Conservation (phyloP, 2,797 vertebrate species). For the Mus minutoides region DNA sequence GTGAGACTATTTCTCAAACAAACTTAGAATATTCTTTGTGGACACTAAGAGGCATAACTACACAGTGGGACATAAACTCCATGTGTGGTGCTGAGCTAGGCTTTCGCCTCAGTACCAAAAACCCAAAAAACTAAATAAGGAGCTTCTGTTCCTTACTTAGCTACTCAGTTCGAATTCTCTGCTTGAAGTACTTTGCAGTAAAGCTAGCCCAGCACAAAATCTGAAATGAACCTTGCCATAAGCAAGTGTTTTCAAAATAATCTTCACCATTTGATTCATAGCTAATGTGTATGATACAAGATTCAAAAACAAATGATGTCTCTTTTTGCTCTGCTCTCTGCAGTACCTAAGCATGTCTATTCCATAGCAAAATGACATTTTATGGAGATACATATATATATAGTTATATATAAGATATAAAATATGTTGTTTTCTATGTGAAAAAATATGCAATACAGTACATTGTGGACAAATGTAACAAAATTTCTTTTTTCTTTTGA, state of each 20-base stretch:
- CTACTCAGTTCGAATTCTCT: not conserved
- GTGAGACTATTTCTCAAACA: not conserved
- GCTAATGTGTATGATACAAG: not conserved
- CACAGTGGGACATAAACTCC: not conserved
- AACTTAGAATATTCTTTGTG: not conserved
- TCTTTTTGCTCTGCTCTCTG: not conserved
- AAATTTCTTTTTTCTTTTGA: too few species aligned
- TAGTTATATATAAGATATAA: not conserved
- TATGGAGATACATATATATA: not conserved
- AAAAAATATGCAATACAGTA: not conserved
- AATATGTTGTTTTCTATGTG: not conserved
- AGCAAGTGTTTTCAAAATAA: not conserved
- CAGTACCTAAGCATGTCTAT: not conserved
- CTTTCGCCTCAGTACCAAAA: not conserved
- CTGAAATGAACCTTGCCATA: not conserved
- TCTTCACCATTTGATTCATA: constrained; percentile 15
- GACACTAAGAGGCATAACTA: not conserved
- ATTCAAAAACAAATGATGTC: not conserved
- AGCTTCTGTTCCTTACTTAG: not conserved
- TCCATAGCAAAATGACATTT: not conserved
- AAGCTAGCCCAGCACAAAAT: not conserved
- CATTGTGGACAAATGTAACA: too few species aligned
- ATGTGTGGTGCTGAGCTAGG: not conserved
- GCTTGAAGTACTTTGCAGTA: not conserved
- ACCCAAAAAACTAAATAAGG: not conserved